Evolutionary conservation across 1,140 invertebrate genomes (phyloP), one percentile per base, ranked within the genome.

Genomic region (Drosophila kohkoa): DNA sequence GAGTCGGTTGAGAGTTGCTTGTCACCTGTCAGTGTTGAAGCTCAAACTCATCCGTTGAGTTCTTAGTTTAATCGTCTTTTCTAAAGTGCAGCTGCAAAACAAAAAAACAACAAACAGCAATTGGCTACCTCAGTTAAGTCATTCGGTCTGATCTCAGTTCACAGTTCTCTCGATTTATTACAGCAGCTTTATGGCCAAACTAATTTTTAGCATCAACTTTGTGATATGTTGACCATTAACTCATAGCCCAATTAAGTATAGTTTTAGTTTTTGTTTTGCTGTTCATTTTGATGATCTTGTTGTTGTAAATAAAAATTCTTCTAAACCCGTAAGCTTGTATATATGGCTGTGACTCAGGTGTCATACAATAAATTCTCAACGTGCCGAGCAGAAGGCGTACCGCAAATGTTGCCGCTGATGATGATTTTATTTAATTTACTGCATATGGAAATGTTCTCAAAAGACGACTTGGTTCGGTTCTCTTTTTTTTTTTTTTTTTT

Each of bases 191-290:
- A 70, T 75, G 60, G 54, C 45, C 45, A 41, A 64, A 57, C 43
- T 60, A 41, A 60, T 68, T 68, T 67, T 59, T 3, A 52, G 15
- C 43, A 62, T 60, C 81, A 65, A 69, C 66, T 64, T 66, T 58
- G 69, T 72, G 65, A 63, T 35, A 75, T 82, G 71, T 63, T 76
- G 72, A 38, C 81, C 81, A 81, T 86, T 85, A 86, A 86, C 74
- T 78, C 82, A 48, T 65, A 74, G 67, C 75, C 82, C 82, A 85
- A 85, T 85, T 85, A 85, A 81, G 81, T 52, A 57, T 57, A 57
- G 54, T 57, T 57, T 35, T 25, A 25, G 3, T 25, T 25, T 25
- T 25, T 25, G 20, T 25, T 15, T 8, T 57, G 30, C 16, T 77
- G 71, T 76, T 25, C 20, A 25, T 4, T 3, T 25, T 81, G 58